Evolutionary conservation across 2,888 invertebrate genomes (phyloP).

Genomic region (Eupeodes luniger): DNA sequence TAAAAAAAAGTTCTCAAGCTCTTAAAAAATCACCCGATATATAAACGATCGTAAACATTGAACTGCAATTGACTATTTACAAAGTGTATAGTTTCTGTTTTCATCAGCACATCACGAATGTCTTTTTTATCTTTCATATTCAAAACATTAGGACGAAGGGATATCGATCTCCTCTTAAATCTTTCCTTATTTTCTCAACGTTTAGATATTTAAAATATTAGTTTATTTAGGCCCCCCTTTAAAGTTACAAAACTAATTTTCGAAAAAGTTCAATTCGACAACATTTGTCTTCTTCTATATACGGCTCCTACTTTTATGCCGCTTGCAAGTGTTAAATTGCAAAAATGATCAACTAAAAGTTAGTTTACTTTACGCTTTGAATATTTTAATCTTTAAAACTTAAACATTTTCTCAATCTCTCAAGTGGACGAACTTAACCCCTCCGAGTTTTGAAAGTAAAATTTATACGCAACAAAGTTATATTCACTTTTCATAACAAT

Average conservation of each 20-base stretch:
- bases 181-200: too few species aligned
- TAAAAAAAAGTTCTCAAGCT: too few species aligned
- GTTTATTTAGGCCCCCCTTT: too few species aligned
- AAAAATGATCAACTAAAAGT: constrained; percentile 60
- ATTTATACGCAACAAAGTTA: constrained; percentile 49
- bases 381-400: constrained; percentile 1
- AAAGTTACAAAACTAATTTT: background rate
- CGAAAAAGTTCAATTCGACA: background rate
- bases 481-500: constrained; percentile 61
- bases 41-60: too few species aligned
- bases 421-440: constrained; percentile 37
- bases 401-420: background rate
- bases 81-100: too few species aligned
- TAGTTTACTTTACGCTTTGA: constrained; percentile 43
- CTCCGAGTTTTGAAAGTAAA: constrained; percentile 23
- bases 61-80: too few species aligned
- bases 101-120: too few species aligned
- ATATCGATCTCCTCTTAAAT: too few species aligned
- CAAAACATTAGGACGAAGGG: too few species aligned
- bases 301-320: constrained; percentile 30
- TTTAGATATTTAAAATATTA: too few species aligned
- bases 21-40: too few species aligned
- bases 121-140: too few species aligned
- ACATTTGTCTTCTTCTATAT: background rate
- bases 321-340: constrained; percentile 9